Evolutionary conservation across 2,888 invertebrate genomes (phyloP).

Genomic region (Sphecodes monilicornis): DNA sequence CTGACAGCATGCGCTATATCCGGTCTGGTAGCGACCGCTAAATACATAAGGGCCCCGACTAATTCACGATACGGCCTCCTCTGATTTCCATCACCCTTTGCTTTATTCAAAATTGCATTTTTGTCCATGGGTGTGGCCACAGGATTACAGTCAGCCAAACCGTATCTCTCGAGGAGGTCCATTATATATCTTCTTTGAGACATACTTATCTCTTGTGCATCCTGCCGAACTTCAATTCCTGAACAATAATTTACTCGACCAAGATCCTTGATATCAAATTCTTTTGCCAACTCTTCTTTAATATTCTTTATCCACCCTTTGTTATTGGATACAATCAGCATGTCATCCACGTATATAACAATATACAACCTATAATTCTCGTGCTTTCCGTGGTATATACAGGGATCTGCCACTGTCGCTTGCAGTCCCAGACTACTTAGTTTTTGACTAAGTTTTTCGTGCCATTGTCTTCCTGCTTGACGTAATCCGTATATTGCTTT

Average conservation of each 20-base stretch:
- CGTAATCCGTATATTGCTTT: slow-evolving; percentile 56
- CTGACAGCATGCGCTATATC: slow-evolving; percentile 26
- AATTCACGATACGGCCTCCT: slow-evolving; percentile 47
- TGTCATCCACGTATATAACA: background rate
- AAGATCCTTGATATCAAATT: slow-evolving; percentile 55
- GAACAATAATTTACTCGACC: slow-evolving; percentile 43
- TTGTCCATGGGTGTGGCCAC: slow-evolving; percentile 51
- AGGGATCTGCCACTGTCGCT: slow-evolving; percentile 53
- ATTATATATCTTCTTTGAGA: slow-evolving; percentile 37
- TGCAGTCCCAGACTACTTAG: slow-evolving; percentile 28
- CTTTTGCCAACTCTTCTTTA: slow-evolving; percentile 16
- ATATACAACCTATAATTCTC: slow-evolving; percentile 3
- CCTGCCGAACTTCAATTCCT: slow-evolving; percentile 47
- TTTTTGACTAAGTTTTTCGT: slow-evolving; percentile 24
- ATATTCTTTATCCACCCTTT: slow-evolving; percentile 3
- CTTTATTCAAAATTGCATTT: slow-evolving; percentile 24
- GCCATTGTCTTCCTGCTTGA: slow-evolving; percentile 57
- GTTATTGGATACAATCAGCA: slow-evolving; percentile 35
- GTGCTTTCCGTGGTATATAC: slow-evolving; percentile 27
- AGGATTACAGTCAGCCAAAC: slow-evolving; percentile 54
- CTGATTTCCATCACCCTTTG: background rate
- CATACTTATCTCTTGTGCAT: slow-evolving; percentile 20
- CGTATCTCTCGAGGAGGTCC: background rate
- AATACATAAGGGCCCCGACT: slow-evolving; percentile 34
- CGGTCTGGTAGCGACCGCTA: slow-evolving; percentile 42